These are phyloP conservation scores for Plectrocnemia conspersa DNA, from an alignment of 1,140 invertebrate genomes.

Conservation along the genomic window DNA sequence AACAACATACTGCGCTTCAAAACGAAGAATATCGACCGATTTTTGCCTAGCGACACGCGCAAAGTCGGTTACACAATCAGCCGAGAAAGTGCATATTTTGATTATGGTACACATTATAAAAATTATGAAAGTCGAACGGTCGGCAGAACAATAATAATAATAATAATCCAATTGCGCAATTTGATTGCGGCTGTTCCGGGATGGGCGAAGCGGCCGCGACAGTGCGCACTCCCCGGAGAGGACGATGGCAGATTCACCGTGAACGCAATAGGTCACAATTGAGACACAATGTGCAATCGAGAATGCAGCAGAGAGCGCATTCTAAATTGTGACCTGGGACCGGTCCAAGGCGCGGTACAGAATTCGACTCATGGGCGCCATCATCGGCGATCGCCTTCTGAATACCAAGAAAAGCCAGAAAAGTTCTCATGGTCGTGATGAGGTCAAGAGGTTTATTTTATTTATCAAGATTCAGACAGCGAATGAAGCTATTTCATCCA, in stretches of 20 bases:
- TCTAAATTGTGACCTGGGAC: not conserved
- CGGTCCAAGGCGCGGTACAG: not conserved
- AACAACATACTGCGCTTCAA: too few species aligned
- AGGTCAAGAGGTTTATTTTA: too few species aligned
- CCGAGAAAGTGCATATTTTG: too few species aligned
- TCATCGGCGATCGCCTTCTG: not conserved
- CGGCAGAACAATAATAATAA: too few species aligned
- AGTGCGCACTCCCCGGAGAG: not conserved
- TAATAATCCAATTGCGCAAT: too few species aligned
- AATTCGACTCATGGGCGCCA: not conserved
- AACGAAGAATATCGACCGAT: too few species aligned
- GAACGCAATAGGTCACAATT: not conserved
- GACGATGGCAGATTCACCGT: not conserved
- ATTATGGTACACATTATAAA: too few species aligned
- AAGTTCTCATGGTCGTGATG: slow-evolving; percentile 1
- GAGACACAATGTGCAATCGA: not conserved
- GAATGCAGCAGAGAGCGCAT: not conserved
- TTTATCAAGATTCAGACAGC: too few species aligned
- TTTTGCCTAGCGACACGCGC: too few species aligned
- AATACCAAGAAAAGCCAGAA: not conserved
- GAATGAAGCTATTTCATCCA: too few species aligned
- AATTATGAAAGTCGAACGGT: too few species aligned
- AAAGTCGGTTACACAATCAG: too few species aligned
- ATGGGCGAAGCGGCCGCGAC: not conserved
- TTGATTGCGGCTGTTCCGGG: not conserved